Conservation (phyloP, 1,140 invertebrate genomes). For the Adelges cooleyi region DNA sequence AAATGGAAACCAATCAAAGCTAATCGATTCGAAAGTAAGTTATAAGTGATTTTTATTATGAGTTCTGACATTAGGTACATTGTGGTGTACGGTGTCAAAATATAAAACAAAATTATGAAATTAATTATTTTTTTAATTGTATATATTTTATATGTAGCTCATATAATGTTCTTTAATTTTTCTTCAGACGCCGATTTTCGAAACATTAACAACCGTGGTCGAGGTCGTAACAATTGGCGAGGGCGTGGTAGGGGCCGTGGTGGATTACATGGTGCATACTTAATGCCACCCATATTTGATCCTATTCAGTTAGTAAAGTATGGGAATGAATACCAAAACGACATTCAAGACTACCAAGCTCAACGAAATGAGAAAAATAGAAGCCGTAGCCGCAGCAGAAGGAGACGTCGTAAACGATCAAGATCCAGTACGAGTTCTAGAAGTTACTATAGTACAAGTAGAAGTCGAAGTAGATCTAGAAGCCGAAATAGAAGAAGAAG, state of each 20-base stretch:
- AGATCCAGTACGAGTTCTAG: background rate
- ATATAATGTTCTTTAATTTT: background rate
- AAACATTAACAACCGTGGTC: background rate
- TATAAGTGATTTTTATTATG: too few relatives aligned
- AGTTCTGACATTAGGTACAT: too few relatives aligned
- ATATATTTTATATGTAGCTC: too few relatives aligned
- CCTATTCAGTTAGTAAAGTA: conserved; percentile 9
- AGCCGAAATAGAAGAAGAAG: conserved; percentile 40
- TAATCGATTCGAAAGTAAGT: conserved; percentile 35
- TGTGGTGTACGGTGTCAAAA: too few relatives aligned
- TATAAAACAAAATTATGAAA: too few relatives aligned
- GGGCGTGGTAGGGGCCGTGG: background rate
- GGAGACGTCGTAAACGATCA: background rate
- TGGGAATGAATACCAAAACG: conserved; percentile 3
- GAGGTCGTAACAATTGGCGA: background rate
- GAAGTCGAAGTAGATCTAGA: conserved; percentile 1
- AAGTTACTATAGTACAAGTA: background rate
- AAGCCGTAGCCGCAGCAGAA: background rate
- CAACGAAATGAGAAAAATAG: background rate
- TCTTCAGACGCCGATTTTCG: background rate
- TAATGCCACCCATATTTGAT: conserved; percentile 8
- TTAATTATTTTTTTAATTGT: too few relatives aligned
- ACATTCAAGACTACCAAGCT: conserved; percentile 14
- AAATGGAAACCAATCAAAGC: conserved; percentile 34
- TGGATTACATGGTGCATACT: background rate